Evolutionary conservation across 2,888 invertebrate genomes (phyloP).

Genomic region (Matsumyia berberina): DNA sequence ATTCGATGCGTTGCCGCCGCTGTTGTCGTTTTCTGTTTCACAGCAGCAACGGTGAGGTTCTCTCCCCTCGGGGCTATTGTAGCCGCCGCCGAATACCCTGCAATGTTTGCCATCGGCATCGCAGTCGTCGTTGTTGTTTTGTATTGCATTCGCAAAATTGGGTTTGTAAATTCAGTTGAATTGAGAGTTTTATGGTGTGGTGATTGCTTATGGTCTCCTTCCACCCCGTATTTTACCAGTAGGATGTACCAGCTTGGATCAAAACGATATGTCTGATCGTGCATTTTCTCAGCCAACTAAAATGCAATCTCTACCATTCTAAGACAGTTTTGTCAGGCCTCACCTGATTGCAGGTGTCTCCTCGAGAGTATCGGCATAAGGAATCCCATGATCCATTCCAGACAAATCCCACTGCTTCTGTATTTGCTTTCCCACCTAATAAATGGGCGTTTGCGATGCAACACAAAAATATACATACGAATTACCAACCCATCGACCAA

Average conservation of each 20-base stretch:
- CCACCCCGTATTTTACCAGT: constrained; percentile 2
- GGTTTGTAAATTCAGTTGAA: constrained; percentile 62
- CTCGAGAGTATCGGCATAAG: too few relatives aligned
- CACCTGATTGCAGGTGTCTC: too few relatives aligned
- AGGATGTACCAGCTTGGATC: constrained; percentile 21
- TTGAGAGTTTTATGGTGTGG: constrained; percentile 72
- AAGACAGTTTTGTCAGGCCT: too few relatives aligned
- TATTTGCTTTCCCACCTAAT: constrained; percentile 57
- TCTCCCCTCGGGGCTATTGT: constrained; percentile 8
- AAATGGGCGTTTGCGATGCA: constrained; percentile 69
- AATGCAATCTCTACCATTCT: too few relatives aligned
- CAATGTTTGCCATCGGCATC: constrained; percentile 28
- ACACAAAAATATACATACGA: constrained; percentile 45
- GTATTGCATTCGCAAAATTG: constrained; percentile 65
- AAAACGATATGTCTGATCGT: too few relatives aligned
- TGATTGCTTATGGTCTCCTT: constrained; percentile 54
- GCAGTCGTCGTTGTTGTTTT: constrained; percentile 35
- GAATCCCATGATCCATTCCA: too few relatives aligned
- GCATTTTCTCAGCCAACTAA: too few relatives aligned
- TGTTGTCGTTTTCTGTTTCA: constrained; percentile 33
- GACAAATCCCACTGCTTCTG: neutral
- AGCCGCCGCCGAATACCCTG: neutral
- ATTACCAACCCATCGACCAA: constrained; percentile 24
- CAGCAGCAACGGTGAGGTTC: neutral
- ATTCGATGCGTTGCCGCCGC: constrained; percentile 60